Evolutionary conservation across 2,888 invertebrate genomes (phyloP), one percentile per base, ranked within the genome.

Genomic region (Cerastoderma edule): DNA sequence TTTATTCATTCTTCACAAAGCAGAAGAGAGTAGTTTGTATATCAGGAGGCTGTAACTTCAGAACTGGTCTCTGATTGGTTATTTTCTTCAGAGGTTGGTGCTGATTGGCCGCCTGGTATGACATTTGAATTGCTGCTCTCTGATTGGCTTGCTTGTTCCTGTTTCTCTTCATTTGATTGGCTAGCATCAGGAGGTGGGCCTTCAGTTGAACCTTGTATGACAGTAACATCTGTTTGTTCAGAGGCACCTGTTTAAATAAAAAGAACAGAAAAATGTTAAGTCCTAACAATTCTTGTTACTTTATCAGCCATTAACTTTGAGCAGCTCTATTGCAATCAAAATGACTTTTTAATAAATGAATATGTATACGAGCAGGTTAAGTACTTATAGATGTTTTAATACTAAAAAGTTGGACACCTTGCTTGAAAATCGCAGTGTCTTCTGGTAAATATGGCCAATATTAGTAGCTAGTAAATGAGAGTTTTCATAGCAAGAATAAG

Each of bases 191-290:
- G 63, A 16, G 39, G 67, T 35, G 46, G 8, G 35, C 28, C 30
- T 32, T 48, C 54, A 16, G 27, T 24, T 57, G 67, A 35, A 44
- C 71, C 68, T 54, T 78, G 65, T 39, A 81, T 75, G n/a, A 81
- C 78, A 67, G 81, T 81, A 19, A 65, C 67, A 22, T 65, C 81
- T n/a, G 81, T 81, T 65, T 72, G 53, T 67, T 74, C 75, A 56
- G 81, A 78, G 67, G 72, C 75, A 78, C 75, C 81, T 81, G 57
- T 2, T 70, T 67, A 22, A 56, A 44, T 10, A 64, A 6, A 64
- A 27, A 44, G 1, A 2, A 63, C 54, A 24, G 28, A 27, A 27
- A 3, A 27, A 28, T n/a, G n/a, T n/a, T n/a, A n/a, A n/a, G n/a
- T n/a, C n/a, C n/a, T n/a, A n/a, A n/a, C n/a, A n/a, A n/a, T n/a